Percentiles rank a stretch among this genome's conserved stretches.
Evolutionary conservation across 2,888 invertebrate genomes (phyloP).

Genomic region (Laothoe populi): DNA sequence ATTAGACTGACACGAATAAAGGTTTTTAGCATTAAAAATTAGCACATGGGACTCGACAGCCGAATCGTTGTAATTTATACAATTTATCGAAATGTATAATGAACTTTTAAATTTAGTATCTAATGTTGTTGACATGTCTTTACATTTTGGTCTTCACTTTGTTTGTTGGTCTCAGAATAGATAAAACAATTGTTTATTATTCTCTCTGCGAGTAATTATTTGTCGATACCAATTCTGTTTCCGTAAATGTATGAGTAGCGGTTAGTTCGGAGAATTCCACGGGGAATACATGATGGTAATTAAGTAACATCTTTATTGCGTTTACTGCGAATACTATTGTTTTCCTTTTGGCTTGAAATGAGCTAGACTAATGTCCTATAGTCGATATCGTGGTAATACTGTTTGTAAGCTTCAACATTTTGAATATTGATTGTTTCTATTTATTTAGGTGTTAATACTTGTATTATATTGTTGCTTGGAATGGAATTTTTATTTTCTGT

Average conservation of each 20-base stretch:
- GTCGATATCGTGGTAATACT: no score
- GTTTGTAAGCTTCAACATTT: no score
- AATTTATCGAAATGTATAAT: no score
- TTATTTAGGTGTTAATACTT: no score
- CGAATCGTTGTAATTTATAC: no score
- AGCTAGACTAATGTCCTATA: neutral
- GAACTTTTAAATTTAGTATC: no score
- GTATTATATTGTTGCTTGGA: no score
- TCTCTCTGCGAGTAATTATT: neutral
- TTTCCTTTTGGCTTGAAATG: neutral
- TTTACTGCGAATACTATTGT: neutral
- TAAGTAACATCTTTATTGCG: neutral
- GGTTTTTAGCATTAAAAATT: no score
- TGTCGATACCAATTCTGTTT: conserved; percentile 3
- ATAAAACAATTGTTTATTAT: neutral
- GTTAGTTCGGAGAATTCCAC: conserved; percentile 5
- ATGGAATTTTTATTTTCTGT: no score
- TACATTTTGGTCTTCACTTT: neutral
- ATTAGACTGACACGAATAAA: neutral
- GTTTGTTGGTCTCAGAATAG: neutral
- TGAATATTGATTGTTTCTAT: no score
- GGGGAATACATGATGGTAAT: neutral
- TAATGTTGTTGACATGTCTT: neutral
- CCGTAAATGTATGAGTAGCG: conserved; percentile 2
- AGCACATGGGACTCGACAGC: no score